These are phyloP conservation scores for Acropora tenuis DNA, from an alignment of 64 coral and sea anemone species.

Conservation along the genomic window DNA sequence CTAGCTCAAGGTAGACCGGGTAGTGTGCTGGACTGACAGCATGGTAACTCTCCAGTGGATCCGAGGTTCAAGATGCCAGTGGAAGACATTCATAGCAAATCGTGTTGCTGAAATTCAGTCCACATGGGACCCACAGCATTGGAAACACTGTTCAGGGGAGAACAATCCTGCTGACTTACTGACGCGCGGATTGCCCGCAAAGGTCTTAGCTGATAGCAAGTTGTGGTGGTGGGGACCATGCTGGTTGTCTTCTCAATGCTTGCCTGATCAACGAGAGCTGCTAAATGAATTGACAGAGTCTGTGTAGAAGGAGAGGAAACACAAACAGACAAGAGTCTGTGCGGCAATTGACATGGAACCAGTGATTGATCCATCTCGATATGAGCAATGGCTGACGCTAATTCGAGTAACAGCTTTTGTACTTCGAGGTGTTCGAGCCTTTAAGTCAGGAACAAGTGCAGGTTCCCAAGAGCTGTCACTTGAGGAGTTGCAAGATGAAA, in stretches of 20 bases:
- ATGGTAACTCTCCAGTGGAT: not conserved
- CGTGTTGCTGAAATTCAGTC: slow-evolving; percentile 7
- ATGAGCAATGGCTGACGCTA: not conserved
- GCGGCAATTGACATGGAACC: slow-evolving; percentile 5
- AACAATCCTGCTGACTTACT: not conserved
- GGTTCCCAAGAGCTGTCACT: slow-evolving; percentile 2
- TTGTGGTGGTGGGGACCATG: slow-evolving; percentile 15
- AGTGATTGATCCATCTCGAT: slow-evolving; percentile 34
- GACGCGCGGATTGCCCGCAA: not conserved
- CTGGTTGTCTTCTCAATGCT: slow-evolving; percentile 21
- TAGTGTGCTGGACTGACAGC: not conserved
- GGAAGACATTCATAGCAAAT: not conserved
- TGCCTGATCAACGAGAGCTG: not conserved
- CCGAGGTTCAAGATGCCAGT: slow-evolving; percentile 6
- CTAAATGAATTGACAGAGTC: not conserved
- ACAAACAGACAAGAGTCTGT: slow-evolving; percentile 32
- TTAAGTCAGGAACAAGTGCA: slow-evolving; percentile 1
- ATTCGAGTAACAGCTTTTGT: slow-evolving; percentile 23
- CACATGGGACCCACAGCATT: slow-evolving; percentile 6
- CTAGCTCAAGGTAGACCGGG: too few relatives aligned
- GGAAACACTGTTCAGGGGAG: not conserved
- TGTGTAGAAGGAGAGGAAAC: slow-evolving; percentile 17
- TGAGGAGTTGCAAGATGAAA: not conserved
- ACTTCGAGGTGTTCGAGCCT: not conserved
- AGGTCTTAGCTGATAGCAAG: not conserved